Percentiles rank a stretch among this genome's conserved stretches.
phyloP scores from a whole-genome alignment of 2,797 vertebrate species.

The Hydrolagus colliei region DNA sequence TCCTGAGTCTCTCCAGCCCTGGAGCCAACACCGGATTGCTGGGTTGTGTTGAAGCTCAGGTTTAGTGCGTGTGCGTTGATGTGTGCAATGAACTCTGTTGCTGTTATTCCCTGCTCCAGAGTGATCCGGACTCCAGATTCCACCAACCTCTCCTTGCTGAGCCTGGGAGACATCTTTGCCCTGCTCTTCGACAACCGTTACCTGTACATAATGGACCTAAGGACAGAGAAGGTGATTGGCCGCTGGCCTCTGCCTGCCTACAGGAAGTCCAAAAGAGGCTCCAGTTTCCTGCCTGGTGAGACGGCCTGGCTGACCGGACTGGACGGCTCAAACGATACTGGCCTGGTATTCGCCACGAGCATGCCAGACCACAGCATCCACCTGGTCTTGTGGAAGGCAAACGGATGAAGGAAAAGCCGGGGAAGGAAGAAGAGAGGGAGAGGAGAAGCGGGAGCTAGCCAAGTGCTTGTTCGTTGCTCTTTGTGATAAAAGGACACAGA shows the following conservation, averaged over 20 bases:
- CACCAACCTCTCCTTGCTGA: conserved; percentile 82
- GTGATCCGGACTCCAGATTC: conserved; percentile 88
- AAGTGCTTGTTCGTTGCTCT: conserved; percentile 43
- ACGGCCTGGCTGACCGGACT: conserved; percentile 88
- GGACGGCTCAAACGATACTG: conserved; percentile 83
- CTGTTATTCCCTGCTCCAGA: conserved; percentile 55
- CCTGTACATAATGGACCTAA: conserved; percentile 93
- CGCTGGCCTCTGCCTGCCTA: conserved; percentile 95
- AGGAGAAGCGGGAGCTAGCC: conserved; percentile 34
- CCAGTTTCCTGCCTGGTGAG: conserved; percentile 91
- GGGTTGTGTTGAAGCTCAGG: too few species aligned
- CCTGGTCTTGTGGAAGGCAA: conserved; percentile 94
- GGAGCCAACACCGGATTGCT: too few species aligned
- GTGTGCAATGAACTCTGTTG: conserved; percentile 35
- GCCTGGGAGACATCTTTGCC: conserved; percentile 88
- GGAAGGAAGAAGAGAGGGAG: conserved; percentile 30
- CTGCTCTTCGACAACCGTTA: conserved; percentile 92
- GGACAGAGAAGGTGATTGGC: conserved; percentile 85
- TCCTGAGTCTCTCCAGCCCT: too few species aligned
- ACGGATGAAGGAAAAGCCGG: conserved; percentile 58
- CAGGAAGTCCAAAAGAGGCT: conserved; percentile 93
- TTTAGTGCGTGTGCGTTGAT: too few species aligned
- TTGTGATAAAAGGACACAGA: conserved; percentile 43
- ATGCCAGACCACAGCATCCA: conserved; percentile 99
- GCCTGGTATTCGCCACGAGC: conserved; percentile 95